These are phyloP conservation scores for Calyptomena viridis DNA, from an alignment of 2,113 vertebrate genomes.

Conservation along the genomic window DNA sequence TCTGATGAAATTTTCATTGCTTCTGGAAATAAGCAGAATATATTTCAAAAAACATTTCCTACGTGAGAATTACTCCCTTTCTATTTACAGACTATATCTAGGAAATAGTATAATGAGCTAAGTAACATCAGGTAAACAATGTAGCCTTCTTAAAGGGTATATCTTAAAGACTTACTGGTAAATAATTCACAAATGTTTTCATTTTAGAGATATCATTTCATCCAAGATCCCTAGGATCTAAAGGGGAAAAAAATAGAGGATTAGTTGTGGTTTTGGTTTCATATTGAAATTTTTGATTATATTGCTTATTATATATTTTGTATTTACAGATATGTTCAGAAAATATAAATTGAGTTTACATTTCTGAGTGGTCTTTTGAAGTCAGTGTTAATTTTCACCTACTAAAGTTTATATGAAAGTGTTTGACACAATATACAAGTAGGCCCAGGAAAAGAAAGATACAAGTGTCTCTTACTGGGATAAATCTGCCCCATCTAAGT, in stretches of 20 bases:
- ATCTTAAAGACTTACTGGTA: not conserved
- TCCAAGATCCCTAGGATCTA: not conserved
- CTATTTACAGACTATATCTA: not conserved
- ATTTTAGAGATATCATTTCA: not conserved
- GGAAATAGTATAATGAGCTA: not conserved
- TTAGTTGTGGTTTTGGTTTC: not conserved
- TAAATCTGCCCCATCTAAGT: not conserved
- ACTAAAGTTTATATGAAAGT: not conserved
- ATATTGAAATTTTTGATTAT: not conserved
- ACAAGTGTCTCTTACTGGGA: not conserved
- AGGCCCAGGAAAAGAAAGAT: not conserved
- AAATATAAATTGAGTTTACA: not conserved
- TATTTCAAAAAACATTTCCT: not conserved
- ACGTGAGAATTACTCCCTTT: not conserved
- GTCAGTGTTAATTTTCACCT: not conserved
- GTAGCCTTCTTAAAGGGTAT: not conserved
- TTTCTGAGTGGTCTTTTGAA: not conserved
- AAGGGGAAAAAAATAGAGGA: not conserved
- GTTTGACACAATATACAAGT: not conserved
- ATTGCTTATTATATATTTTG: not conserved
- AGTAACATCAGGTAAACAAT: not conserved
- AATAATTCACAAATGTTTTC: not conserved
- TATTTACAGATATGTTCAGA: not conserved
- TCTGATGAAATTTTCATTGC: not conserved
- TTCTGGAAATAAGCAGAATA: not conserved